Evolutionary conservation across 2,113 vertebrate species (phyloP), one percentile per base, ranked within the genome.

Genomic region (Stigmatopora nigra): DNA sequence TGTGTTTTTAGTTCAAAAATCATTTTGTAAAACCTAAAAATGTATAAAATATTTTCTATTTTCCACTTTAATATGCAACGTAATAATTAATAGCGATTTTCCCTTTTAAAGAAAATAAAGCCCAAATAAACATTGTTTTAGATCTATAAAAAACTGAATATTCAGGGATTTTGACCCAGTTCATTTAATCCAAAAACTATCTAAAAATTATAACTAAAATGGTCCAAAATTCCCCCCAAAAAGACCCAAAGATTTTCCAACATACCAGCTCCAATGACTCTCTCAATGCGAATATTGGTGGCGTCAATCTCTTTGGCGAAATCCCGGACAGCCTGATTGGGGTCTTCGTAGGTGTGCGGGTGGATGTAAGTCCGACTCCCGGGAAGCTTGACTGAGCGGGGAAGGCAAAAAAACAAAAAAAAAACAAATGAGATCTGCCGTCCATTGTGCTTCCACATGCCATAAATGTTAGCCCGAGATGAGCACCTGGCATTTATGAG

Each of bases 261-360:
- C 87, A 88, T 74, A 92, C 91, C 91, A 8, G 88, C 91, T 35
- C 91, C 91, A 10, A 92, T 92, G 63, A 92, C 91, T 81, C 91
- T 88, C 65, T 92, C 91, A 65, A 92, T 92, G 48, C 86, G 87
- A 65, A 92, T 92, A 81, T 84, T 89, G 75, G 90, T 90, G 61
- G 91, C 91, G 36, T 92, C 91, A 31, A 92, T 92, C 87, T 92
- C 91, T 83, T 92, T 91, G 75, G 91, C 91, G 60, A 92, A 92
- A 77, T 92, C 91, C 38, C 90, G 84, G 68, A 92, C 81, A 45
- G 91, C 91, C 78, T 92, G 90, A 84, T 91, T 92, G 20, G 91
- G 91, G 72, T 92, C 91, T 72, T 92, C 91, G 12, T 92, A 92
- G 49, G 91, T 92, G 80, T 92, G 91, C 58, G 91, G 91, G 70